These are phyloP conservation scores for Carlito syrichta DNA, from an alignment of 2,113 vertebrate species.

Conservation along the genomic window DNA sequence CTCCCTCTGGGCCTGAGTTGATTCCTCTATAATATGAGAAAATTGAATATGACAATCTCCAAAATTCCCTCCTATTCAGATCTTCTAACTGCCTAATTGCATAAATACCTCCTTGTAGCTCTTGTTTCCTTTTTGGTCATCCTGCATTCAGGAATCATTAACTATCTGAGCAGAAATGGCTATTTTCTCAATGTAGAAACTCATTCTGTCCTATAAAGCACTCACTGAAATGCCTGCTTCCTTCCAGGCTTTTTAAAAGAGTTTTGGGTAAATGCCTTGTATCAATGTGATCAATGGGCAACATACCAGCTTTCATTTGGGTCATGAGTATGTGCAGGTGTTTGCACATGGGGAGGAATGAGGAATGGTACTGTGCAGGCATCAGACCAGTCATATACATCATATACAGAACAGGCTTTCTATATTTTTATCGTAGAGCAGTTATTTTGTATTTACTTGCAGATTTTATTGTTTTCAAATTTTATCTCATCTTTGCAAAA, in stretches of 20 bases:
- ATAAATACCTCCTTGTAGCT: too few relatives aligned
- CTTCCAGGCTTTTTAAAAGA: neutral
- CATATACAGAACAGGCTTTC: neutral
- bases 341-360: neutral
- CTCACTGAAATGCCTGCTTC: conserved; percentile 19
- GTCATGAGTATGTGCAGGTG: neutral
- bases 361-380: neutral
- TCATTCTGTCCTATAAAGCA: too few relatives aligned
- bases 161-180: too few relatives aligned
- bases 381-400: neutral
- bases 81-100: too few relatives aligned
- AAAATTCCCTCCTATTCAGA: too few relatives aligned
- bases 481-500: conserved; percentile 36
- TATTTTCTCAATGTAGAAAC: too few relatives aligned
- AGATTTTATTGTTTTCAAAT: neutral
- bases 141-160: too few relatives aligned
- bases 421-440: neutral
- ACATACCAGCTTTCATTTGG: neutral
- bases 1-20: too few relatives aligned
- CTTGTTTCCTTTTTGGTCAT: too few relatives aligned
- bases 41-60: too few relatives aligned
- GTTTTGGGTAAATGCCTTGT: neutral
- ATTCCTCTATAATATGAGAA: too few relatives aligned
- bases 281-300: neutral
- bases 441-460: conserved; percentile 10